phyloP scores from a whole-genome alignment of 2,113 vertebrate genomes.

The Anolis sagrei region DNA sequence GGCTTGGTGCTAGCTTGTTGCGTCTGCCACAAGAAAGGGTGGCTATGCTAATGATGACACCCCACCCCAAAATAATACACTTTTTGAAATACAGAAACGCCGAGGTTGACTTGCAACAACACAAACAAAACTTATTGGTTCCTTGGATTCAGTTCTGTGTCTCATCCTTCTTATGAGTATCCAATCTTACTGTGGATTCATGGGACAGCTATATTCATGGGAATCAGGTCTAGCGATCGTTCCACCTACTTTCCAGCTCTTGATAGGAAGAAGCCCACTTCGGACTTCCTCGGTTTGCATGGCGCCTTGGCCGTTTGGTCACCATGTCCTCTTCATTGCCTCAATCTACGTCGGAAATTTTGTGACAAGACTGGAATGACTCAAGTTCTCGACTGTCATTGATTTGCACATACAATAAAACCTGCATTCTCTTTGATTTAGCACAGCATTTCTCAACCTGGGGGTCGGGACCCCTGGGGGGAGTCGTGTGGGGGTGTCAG shows the following conservation, averaged over 20 bases:
- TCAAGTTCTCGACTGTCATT: background rate
- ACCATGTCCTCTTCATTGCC: background rate
- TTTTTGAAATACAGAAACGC: too few species aligned
- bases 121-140: constrained; percentile 46
- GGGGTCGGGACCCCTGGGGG: too few species aligned
- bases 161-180: constrained; percentile 53
- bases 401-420: background rate
- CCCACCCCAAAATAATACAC: too few species aligned
- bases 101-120: constrained; percentile 11
- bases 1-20: constrained; percentile 90
- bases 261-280: constrained; percentile 48
- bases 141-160: constrained; percentile 51
- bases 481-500: too few species aligned
- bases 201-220: background rate
- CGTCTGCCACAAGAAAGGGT: constrained; percentile 84
- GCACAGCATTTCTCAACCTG: too few species aligned
- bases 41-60: constrained; percentile 90
- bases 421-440: too few species aligned
- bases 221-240: constrained; percentile 32
- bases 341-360: background rate
- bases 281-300: background rate
- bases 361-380: background rate
- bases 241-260: constrained; percentile 42
- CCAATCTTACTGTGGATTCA: constrained; percentile 44
- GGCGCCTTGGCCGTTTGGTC: background rate